Conservation (phyloP, 1,140 invertebrate genomes). For the Phocides pigmalion region DNA sequence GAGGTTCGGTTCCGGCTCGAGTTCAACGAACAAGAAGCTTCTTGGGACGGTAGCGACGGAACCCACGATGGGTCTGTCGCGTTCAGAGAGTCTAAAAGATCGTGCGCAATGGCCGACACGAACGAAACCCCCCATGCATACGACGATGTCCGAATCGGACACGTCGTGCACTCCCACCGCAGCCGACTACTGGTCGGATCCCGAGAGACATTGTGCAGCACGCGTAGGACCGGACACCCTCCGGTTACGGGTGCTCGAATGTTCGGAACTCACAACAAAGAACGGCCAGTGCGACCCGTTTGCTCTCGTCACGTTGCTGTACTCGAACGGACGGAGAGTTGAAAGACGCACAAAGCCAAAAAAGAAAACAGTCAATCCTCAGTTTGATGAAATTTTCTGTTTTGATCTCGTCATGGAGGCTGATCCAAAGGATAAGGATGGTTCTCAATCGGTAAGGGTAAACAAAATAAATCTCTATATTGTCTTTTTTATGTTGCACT, state of each 20-base stretch:
- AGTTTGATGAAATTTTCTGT: constrained; percentile 94
- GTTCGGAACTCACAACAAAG: constrained; percentile 93
- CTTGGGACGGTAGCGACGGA: constrained; percentile 66
- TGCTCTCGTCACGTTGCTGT: constrained; percentile 91
- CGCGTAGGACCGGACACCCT: constrained; percentile 78
- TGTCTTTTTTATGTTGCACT: too few relatives aligned
- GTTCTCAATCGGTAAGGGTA: constrained; percentile 82
- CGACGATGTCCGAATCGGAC: constrained; percentile 69
- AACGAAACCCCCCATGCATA: constrained; percentile 70
- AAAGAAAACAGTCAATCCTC: constrained; percentile 95
- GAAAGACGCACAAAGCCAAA: constrained; percentile 93
- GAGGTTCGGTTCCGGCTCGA: constrained; percentile 78
- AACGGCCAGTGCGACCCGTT: constrained; percentile 96
- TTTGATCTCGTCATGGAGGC: constrained; percentile 91
- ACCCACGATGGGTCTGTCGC: constrained; percentile 66
- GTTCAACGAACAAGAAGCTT: constrained; percentile 77
- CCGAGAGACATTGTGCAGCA: constrained; percentile 74
- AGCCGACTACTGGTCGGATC: constrained; percentile 80
- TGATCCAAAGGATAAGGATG: constrained; percentile 82
- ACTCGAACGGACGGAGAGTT: constrained; percentile 92
- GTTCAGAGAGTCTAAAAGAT: constrained; percentile 77
- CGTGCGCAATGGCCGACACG: constrained; percentile 67
- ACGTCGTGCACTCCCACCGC: constrained; percentile 72
- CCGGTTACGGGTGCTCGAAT: constrained; percentile 89
- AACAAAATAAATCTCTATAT: not conserved